These are phyloP conservation scores for Monochamus alternatus DNA, from an alignment of 2,888 invertebrate genomes.

Conservation along the genomic window DNA sequence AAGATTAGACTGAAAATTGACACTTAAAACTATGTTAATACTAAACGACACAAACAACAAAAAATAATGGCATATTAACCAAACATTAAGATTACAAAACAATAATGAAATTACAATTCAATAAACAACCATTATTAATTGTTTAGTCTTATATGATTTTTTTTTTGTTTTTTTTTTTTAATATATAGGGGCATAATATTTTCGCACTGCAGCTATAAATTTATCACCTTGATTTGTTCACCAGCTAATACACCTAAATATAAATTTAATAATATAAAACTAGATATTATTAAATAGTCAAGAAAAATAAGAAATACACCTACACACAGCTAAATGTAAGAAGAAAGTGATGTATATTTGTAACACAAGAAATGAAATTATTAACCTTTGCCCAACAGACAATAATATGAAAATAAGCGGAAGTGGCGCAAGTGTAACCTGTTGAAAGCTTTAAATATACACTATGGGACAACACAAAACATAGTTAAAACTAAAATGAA, in stretches of 20 bases:
- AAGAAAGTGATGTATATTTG: constrained; percentile 14
- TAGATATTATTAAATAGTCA: too few relatives aligned
- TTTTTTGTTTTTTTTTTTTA: constrained; percentile 43
- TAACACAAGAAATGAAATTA: background rate
- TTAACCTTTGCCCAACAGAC: too few relatives aligned
- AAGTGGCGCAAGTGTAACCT: constrained; percentile 11
- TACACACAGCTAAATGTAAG: constrained; percentile 23
- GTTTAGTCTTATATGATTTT: constrained; percentile 36
- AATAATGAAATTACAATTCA: background rate
- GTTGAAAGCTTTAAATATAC: constrained; percentile 24
- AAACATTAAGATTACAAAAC: constrained; percentile 11
- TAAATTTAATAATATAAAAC: constrained; percentile 31
- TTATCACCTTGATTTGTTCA: constrained; percentile 48
- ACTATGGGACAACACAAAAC: constrained; percentile 24
- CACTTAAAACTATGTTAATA: constrained; percentile 10
- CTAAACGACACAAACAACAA: constrained; percentile 22
- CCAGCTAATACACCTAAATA: constrained; percentile 39
- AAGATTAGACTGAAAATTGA: constrained; percentile 25
- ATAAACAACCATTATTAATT: constrained; percentile 48
- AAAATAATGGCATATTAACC: constrained; percentile 25
- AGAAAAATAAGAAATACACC: background rate
- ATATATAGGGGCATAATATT: constrained; percentile 46
- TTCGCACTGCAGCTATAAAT: constrained; percentile 47
- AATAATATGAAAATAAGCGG: constrained; percentile 6
- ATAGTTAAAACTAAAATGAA: constrained; percentile 39